Base-by-base conservation (phyloP, 2,888 invertebrate species). In the Chrysopilus asiliformis region DNA sequence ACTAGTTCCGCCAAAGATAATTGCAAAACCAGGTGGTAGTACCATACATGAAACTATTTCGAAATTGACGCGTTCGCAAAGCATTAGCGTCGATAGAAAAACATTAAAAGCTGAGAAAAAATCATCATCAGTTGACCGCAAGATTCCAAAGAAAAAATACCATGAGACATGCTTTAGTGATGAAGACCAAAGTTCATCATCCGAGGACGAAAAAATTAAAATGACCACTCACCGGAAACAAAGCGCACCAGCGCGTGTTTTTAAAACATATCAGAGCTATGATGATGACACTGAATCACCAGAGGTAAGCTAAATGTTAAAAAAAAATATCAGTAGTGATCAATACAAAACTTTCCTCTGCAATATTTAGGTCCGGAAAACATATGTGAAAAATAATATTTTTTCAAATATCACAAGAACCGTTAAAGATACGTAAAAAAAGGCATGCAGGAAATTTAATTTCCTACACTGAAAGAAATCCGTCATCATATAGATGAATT, bases 121-220 rank as follows among this genome's bases (percentile, higher is more conserved):
- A 18, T 24, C 17, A 20, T 36, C 17, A 22, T 26, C 36, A 22
- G 43, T 57, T 5, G 62, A 64, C 36, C 56, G 58, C 1, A 56
- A 57, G 12, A 45, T 60, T 40, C 59, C 61, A 49, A 63, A 61
- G 43, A 67, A 69, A 40, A 67, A 66, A 45, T 74, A 65, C 47
- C 66, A 68, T 12, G 74, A 74, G 54, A 73, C 74, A 2, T 74
- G 74, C 50, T 71, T 72, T 34, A 74, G 74, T 15, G 74, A 74
- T 52, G 74, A 74, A 41, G 74, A 73, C 49, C 71, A 71, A 61
- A 69, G 68, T 1, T 53, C 63, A 12, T 52, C 57, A 3, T 52
- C 52, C 1, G 65, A 65, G 32, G 56, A 56, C 12, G 54, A 56
- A 33, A 53, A 53, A 39, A 35, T 51, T 12, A 35, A 37, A 27